A percentile compares a stretch with the other conserved stretches of the same genome.
Evolutionary conservation across 1,140 invertebrate species (phyloP).

Genomic region (Bombus terrestris): DNA sequence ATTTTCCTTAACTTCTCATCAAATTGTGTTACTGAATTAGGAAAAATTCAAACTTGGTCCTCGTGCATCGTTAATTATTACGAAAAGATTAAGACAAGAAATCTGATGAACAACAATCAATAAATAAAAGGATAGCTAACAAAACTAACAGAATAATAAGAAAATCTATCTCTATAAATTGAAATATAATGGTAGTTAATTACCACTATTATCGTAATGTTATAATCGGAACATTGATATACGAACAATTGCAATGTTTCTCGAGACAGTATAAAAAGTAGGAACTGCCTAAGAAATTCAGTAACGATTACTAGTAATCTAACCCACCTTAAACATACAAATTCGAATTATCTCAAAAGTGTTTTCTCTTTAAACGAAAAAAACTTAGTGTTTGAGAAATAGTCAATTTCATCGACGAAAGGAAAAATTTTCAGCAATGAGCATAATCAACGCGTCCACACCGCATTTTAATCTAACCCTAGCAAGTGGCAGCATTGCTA

Average conservation of each 20-base stretch:
- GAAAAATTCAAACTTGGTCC: slow-evolving; percentile 45
- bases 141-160: slow-evolving; percentile 19
- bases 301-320: slow-evolving; percentile 31
- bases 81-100: neutral
- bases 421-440: slow-evolving; percentile 35
- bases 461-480: slow-evolving; percentile 55
- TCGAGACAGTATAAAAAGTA: slow-evolving; percentile 28
- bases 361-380: neutral
- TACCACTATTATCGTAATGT: neutral
- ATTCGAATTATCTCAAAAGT: neutral
- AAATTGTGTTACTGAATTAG: neutral
- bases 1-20: neutral
- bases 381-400: slow-evolving; percentile 1
- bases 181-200: slow-evolving; percentile 13
- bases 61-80: slow-evolving; percentile 10
- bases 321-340: slow-evolving; percentile 20
- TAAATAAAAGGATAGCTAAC: slow-evolving; percentile 43
- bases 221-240: neutral
- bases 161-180: slow-evolving; percentile 14
- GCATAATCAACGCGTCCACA: slow-evolving; percentile 43
- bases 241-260: slow-evolving; percentile 24
- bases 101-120: slow-evolving; percentile 34
- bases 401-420: neutral
- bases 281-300: slow-evolving; percentile 34
- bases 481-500: slow-evolving; percentile 65